A percentile compares a stretch with the other conserved stretches of the same genome.
Conservation (phyloP, 1,140 invertebrate species). For the Orius insidiosus region DNA sequence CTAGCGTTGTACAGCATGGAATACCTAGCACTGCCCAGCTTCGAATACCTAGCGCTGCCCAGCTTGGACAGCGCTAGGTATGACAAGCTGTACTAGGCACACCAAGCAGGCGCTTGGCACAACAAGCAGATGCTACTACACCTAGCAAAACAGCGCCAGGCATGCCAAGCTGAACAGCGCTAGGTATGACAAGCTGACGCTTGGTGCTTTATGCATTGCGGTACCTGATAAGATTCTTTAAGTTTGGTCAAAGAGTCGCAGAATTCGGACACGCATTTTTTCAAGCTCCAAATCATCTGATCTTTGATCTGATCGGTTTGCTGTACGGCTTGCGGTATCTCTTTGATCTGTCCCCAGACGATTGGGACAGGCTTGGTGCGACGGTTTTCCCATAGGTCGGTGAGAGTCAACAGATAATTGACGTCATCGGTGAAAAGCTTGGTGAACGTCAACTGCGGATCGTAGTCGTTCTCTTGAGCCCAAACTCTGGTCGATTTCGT, state of each 20-base stretch:
- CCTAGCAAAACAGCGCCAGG: no score
- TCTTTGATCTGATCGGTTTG: slow-evolving; percentile 31
- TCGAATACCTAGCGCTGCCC: no score
- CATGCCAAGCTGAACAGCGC: no score
- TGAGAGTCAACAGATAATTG: slow-evolving; percentile 84
- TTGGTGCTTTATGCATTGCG: no score
- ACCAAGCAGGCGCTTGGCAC: no score
- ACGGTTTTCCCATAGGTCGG: slow-evolving; percentile 81
- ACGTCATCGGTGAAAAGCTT: slow-evolving; percentile 95
- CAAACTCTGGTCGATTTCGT: slow-evolving; percentile 31
- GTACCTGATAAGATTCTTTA: slow-evolving; percentile 39
- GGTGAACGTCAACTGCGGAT: slow-evolving; percentile 63
- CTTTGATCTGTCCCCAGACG: slow-evolving; percentile 46
- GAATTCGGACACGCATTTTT: slow-evolving; percentile 62
- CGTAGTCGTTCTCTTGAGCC: slow-evolving; percentile 69
- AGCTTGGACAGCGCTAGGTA: no score
- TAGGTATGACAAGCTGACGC: no score
- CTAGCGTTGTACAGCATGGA: no score
- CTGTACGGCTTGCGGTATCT: slow-evolving; percentile 24
- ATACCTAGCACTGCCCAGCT: no score
- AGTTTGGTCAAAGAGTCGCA: slow-evolving; percentile 47
- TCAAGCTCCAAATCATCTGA: slow-evolving; percentile 65
- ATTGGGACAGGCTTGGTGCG: slow-evolving; percentile 60
- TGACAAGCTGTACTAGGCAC: no score
- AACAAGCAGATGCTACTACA: no score